Evolutionary conservation across 2,797 vertebrate species (phyloP).

Genomic region (Phaenicophaeus curvirostris): DNA sequence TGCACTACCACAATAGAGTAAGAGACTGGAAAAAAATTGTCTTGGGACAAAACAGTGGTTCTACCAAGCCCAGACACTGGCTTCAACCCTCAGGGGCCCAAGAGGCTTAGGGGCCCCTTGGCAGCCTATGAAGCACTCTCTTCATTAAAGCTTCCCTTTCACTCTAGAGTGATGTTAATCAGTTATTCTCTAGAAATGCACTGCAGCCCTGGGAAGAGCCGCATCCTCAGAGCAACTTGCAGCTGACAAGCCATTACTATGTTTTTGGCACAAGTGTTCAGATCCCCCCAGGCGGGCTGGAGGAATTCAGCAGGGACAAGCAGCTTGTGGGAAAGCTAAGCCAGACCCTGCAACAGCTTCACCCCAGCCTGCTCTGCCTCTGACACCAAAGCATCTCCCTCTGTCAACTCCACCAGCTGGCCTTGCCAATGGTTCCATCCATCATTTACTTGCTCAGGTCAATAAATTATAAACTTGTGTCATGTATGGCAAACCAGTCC

Average conservation of each 20-base stretch:
- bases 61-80: neutral
- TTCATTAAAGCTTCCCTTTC: neutral
- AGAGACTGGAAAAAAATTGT: neutral
- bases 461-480: neutral
- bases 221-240: neutral
- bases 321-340: neutral
- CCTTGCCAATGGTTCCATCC: neutral
- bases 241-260: neutral
- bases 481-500: neutral
- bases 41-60: neutral
- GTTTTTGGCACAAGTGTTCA: neutral
- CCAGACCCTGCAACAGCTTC: neutral
- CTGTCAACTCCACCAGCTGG: rapidly evolving
- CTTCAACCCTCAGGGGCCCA: neutral
- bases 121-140: neutral
- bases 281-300: neutral
- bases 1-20: neutral
- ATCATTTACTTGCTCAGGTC: neutral
- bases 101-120: neutral
- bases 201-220: neutral
- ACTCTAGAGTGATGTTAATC: neutral
- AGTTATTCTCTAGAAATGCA: neutral
- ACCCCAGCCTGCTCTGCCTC: neutral
- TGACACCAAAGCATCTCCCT: neutral
- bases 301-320: neutral